Evolutionary conservation across 1,140 invertebrate genomes (phyloP), one percentile per base, ranked within the genome.

Genomic region (Hyles euphorbiae): DNA sequence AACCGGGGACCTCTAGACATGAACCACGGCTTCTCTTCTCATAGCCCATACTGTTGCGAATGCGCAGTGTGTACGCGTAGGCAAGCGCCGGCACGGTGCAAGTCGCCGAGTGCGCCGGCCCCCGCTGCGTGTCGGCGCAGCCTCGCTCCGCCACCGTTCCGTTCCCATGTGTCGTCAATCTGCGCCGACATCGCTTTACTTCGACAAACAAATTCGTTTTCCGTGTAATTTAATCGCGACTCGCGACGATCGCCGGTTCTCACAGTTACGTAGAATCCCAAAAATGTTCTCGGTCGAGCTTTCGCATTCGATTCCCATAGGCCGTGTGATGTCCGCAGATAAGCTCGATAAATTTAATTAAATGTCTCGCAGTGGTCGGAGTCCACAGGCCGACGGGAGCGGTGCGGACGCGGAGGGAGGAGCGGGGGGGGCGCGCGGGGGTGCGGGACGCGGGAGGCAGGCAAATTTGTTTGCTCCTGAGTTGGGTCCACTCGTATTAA

Each of bases 331-430:
- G 73, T 71, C 69, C 54, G 67, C 55, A 77, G 83, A 83, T 83
- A 82, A 83, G 63, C 62, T 55, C 78, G 75, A 86, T 86, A 86
- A 81, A 86, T 86, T 83, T 83, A 86, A 82, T 86, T 82, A 86
- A 85, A 79, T 52, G 63, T 74, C 60, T 61, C 65, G 53, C 11
- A 61, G 64, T 47, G 60, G 56, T 61, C 60, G 44, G 12, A 3
- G 7, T 7, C 12, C 8, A 5, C 3, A 32, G 5, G 8, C 40
- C 10, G 46, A 53, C 33, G n/a, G 4, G 48, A 34, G 12, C 12
- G 12, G 2, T 3, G 33, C 12, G 5, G 22, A 3, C 10, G 43
- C 22, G 46, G 59, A 9, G 32, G 4, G 48, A 34, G 52, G 34
- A 47, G 44, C 9, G 33, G 8, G 6, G 47, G 32, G 58, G 10